Conservation (phyloP, 2,888 invertebrate genomes). For the Oscheius sp. region DNA sequence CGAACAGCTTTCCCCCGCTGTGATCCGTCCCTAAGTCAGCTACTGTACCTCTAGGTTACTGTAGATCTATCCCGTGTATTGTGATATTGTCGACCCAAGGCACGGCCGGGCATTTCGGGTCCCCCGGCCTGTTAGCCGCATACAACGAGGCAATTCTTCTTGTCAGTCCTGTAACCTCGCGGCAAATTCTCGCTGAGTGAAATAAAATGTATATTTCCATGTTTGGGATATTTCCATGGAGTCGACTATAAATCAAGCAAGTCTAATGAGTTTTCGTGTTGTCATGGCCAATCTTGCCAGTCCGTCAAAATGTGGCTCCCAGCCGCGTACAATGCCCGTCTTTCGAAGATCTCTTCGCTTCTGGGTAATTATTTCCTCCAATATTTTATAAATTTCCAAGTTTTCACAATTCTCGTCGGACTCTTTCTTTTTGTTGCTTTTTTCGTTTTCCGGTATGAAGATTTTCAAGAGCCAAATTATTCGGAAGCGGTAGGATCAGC, state of each 20-base stretch:
- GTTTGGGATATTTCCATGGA: no score
- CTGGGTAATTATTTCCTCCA: neutral
- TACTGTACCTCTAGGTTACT: constrained; percentile 11
- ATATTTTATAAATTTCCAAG: neutral
- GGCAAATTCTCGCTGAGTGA: neutral
- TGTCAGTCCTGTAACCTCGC: constrained; percentile 8
- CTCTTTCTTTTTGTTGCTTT: neutral
- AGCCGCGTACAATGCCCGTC: no score
- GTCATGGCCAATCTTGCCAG: no score
- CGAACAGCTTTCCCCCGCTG: constrained; percentile 24
- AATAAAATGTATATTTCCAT: no score
- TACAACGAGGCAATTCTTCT: neutral
- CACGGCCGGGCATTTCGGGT: constrained; percentile 25
- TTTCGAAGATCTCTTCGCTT: no score
- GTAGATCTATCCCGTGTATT: constrained; percentile 30
- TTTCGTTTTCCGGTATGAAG: neutral
- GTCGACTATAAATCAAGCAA: no score
- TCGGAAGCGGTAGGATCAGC: no score
- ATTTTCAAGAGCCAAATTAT: neutral
- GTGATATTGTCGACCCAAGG: constrained; percentile 18
- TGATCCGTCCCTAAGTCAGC: constrained; percentile 27
- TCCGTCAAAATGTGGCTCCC: no score
- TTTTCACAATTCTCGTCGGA: neutral
- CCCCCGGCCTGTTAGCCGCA: neutral
- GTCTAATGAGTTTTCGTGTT: no score